Percentiles rank a stretch among this genome's conserved stretches.
phyloP scores from a whole-genome alignment of 2,888 invertebrate species.

The Sphinx pinastri region DNA sequence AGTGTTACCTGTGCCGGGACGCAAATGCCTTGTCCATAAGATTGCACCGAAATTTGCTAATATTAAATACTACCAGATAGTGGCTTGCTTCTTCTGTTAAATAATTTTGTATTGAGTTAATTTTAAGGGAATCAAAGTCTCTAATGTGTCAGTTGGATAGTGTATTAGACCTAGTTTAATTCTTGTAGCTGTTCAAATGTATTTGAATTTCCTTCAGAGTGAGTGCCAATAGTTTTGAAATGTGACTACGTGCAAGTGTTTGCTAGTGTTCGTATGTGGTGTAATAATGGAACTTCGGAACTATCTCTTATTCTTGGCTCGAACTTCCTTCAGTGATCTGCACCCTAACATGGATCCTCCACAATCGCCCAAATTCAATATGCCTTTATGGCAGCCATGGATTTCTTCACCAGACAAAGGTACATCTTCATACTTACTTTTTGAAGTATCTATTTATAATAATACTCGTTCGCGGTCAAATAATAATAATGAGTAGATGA shows the following conservation, averaged over 20 bases:
- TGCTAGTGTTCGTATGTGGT: constrained; percentile 46
- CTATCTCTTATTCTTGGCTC: constrained; percentile 73
- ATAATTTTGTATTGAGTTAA: not conserved
- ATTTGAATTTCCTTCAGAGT: constrained; percentile 17
- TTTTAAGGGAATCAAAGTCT: not conserved
- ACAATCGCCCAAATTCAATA: constrained; percentile 79
- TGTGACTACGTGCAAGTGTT: constrained; percentile 42
- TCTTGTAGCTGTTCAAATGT: not conserved
- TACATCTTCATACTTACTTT: constrained; percentile 37
- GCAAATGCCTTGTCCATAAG: constrained; percentile 66
- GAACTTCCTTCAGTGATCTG: constrained; percentile 66
- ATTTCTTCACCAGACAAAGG: constrained; percentile 72
- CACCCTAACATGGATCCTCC: constrained; percentile 78
- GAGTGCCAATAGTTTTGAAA: constrained; percentile 44
- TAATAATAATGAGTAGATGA: too few relatives aligned
- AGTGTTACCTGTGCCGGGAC: constrained; percentile 82
- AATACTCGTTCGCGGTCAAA: not conserved
- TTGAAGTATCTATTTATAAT: too few relatives aligned
- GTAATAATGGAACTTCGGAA: constrained; percentile 80
- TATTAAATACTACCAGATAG: not conserved
- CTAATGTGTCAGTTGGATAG: not conserved
- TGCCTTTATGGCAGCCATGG: constrained; percentile 82
- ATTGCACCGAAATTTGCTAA: constrained; percentile 43
- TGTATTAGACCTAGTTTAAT: too few relatives aligned
- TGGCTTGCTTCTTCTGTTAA: not conserved